Evolutionary conservation across 2,888 invertebrate genomes (phyloP).

Genomic region (Apotomis capreana): DNA sequence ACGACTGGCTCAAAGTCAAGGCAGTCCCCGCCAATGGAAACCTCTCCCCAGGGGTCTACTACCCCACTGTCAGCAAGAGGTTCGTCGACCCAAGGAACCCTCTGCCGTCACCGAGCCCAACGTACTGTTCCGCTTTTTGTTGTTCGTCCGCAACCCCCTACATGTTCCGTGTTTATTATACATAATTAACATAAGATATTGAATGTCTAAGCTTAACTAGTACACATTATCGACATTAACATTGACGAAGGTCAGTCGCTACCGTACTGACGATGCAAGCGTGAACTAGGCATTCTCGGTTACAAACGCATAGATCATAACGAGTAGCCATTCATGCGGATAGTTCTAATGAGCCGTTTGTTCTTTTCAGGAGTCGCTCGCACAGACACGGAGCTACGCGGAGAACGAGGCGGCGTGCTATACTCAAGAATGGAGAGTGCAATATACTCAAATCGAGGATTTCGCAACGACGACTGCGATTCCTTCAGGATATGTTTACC

Average conservation of each 20-base stretch:
- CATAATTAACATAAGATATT: slow-evolving; percentile 46
- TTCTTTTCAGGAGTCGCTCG: slow-evolving; percentile 85
- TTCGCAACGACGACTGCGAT: slow-evolving; percentile 90
- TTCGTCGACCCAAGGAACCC: slow-evolving; percentile 70
- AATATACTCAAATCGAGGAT: slow-evolving; percentile 96
- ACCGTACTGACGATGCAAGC: slow-evolving; percentile 59
- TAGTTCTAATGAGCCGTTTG: slow-evolving; percentile 55
- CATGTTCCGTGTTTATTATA: slow-evolving; percentile 45
- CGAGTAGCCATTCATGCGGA: slow-evolving; percentile 56
- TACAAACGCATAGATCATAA: slow-evolving; percentile 58
- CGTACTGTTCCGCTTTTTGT: slow-evolving; percentile 77
- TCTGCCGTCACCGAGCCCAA: slow-evolving; percentile 72
- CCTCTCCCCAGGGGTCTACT: slow-evolving; percentile 80
- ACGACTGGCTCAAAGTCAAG: slow-evolving; percentile 80
- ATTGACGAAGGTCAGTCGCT: slow-evolving; percentile 71
- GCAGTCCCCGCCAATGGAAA: slow-evolving; percentile 72
- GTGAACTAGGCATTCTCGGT: slow-evolving; percentile 72
- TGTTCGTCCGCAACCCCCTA: slow-evolving; percentile 56
- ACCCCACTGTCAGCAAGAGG: slow-evolving; percentile 79
- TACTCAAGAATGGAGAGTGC: slow-evolving; percentile 98
- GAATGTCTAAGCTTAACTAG: slow-evolving; percentile 57
- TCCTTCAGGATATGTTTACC: slow-evolving; percentile 92
- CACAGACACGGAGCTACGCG: slow-evolving; percentile 87
- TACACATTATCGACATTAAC: slow-evolving; percentile 72
- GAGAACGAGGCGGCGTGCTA: slow-evolving; percentile 91